Conservation (phyloP, 2,113 vertebrate genomes). For the Megaceryle maxima region DNA sequence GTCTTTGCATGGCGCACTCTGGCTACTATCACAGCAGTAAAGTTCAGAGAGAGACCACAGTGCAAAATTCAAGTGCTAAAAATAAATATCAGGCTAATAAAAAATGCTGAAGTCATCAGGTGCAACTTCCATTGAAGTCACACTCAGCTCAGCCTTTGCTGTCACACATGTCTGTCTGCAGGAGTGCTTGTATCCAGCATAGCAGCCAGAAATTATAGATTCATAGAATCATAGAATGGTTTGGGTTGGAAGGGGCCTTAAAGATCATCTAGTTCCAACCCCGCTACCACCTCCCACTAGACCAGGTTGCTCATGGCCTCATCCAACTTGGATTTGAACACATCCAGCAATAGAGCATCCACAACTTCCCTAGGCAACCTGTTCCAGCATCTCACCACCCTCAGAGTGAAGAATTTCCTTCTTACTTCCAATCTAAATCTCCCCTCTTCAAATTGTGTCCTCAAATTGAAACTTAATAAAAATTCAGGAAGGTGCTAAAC, state of each 20-base stretch:
- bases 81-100: background rate
- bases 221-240: too few species aligned
- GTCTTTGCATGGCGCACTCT: background rate
- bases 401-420: too few species aligned
- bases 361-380: too few species aligned
- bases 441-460: background rate
- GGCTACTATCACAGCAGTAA: background rate
- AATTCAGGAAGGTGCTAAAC: background rate
- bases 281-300: too few species aligned
- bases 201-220: background rate
- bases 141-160: background rate
- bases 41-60: background rate
- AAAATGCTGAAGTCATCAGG: background rate
- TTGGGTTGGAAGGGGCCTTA: too few species aligned
- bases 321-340: too few species aligned
- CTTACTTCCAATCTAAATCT: too few species aligned
- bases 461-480: background rate
- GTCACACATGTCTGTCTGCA: fast-evolving
- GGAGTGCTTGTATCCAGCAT: background rate
- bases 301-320: too few species aligned
- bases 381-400: too few species aligned
- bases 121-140: background rate
- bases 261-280: too few species aligned
- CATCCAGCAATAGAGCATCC: too few species aligned
- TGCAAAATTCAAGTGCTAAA: background rate